phyloP scores from a whole-genome alignment of 1,140 invertebrate genomes.

The Pygmarrhopalites habei region DNA sequence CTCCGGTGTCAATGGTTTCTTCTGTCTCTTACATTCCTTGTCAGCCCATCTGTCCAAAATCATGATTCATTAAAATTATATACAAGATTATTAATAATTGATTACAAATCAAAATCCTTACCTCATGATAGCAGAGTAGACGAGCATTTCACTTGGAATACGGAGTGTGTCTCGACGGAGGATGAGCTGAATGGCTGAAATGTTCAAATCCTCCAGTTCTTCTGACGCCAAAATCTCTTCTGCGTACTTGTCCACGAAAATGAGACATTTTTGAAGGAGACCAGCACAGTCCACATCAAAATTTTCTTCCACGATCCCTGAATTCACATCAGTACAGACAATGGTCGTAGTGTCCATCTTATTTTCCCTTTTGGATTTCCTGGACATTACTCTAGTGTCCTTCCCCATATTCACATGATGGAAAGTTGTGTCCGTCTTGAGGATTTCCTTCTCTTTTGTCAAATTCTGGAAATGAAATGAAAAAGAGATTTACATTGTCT shows the following conservation, averaged over 20 bases:
- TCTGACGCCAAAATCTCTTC: slow-evolving; percentile 56
- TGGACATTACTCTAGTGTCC: neutral
- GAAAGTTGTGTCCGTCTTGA: too few relatives aligned
- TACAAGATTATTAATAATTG: slow-evolving; percentile 37
- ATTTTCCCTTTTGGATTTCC: neutral
- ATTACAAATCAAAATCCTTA: slow-evolving; percentile 28
- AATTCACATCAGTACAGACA: neutral
- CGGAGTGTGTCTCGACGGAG: slow-evolving; percentile 51
- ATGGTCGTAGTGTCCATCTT: neutral
- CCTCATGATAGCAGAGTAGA: slow-evolving; percentile 52
- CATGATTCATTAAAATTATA: slow-evolving; percentile 18
- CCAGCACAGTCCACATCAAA: slow-evolving; percentile 47
- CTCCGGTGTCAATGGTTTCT: slow-evolving; percentile 52
- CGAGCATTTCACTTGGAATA: slow-evolving; percentile 49
- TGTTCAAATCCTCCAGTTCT: slow-evolving; percentile 56
- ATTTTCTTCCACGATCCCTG: too few relatives aligned
- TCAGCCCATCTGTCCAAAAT: slow-evolving; percentile 56
- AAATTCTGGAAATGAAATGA: slow-evolving; percentile 2
- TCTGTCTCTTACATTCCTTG: slow-evolving; percentile 56
- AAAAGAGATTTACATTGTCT: neutral
- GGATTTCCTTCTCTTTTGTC: slow-evolving; percentile 4
- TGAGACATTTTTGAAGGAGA: slow-evolving; percentile 54
- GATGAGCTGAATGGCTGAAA: slow-evolving; percentile 53
- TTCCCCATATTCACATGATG: too few relatives aligned
- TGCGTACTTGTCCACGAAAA: slow-evolving; percentile 55